Conservation (phyloP, 2,113 vertebrate species). For the Tragelaphus scriptus region DNA sequence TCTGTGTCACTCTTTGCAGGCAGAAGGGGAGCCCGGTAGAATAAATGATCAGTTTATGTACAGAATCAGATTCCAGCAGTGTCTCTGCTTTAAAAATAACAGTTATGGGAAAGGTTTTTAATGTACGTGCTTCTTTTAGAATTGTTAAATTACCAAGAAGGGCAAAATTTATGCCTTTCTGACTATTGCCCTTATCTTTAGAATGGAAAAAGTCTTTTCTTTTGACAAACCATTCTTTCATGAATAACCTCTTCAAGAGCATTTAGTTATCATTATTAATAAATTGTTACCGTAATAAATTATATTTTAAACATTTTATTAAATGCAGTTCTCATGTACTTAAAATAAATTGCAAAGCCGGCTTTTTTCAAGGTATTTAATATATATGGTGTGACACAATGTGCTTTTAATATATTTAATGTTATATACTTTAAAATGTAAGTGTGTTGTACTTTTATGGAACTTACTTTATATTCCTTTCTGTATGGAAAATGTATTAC, state of each 20-base stretch:
- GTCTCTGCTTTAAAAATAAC: background rate
- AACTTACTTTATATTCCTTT: conserved; percentile 71
- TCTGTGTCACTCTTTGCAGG: background rate
- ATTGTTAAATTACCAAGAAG: conserved; percentile 41
- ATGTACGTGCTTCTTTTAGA: conserved; percentile 10
- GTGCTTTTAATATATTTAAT: conserved; percentile 76
- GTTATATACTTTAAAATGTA: conserved; percentile 69
- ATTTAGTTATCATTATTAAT: conserved; percentile 74
- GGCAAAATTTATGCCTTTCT: conserved; percentile 29
- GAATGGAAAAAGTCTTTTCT: conserved; percentile 51
- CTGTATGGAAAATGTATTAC: conserved; percentile 66
- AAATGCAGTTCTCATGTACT: conserved; percentile 75
- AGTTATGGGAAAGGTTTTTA: conserved; percentile 30
- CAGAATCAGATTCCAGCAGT: background rate
- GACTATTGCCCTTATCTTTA: conserved; percentile 44
- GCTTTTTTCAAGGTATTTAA: conserved; percentile 65
- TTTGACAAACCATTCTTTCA: conserved; percentile 59
- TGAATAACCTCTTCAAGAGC: conserved; percentile 66
- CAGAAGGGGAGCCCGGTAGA: background rate
- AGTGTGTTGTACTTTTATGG: conserved; percentile 73
- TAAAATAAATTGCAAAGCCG: conserved; percentile 73
- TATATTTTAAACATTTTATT: conserved; percentile 77
- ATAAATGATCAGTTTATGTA: background rate
- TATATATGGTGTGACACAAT: conserved; percentile 69
- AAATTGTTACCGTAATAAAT: conserved; percentile 74